Evolutionary conservation across 92 coral and sea anemone species (phyloP), one percentile per base, ranked within the genome.

Genomic region (Epizoanthus rinbou): DNA sequence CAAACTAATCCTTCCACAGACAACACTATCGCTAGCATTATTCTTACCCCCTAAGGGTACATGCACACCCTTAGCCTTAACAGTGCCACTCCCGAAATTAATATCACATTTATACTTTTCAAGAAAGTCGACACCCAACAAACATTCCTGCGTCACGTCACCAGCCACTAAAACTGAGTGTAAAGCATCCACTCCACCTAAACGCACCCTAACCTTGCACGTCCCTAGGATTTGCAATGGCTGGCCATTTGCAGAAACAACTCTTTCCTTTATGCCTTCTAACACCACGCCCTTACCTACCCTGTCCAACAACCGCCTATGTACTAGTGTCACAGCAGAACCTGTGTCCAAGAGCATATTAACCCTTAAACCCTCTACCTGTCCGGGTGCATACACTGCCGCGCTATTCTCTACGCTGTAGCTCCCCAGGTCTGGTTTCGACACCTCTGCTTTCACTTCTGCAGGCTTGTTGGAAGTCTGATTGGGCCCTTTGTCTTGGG

Each of bases 221-320:
- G 67, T 81, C 6, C 92, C 87, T 75, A 43, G 45, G 13, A 80
- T 82, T 17, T 68, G 67, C 45, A 89, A 39, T 0, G 76, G 78
- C 69, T 81, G 84, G 35, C 90, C 84, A 76, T 86, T 82, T 11
- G 87, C 92, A 1, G 87, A 74, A 22, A 86, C 86, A 8, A 89
- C 81, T 6, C 16, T 69, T 41, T 70, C 89, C 50, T 57, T 31
- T n/a, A 75, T 41, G 19, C 70, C 59, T 57, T 62, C 25, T 45
- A 86, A 43, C 43, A 64, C 57, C 13, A 71, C 6, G 19, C n/a
- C 19, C 18, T 19, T 47, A 16, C 23, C 21, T 8, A 84, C 23
- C 56, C 37, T 74, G 3, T 66, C 75, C 21, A 70, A 41, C 33
- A 82, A 25, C 39, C 68, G 76, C 68, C 43, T 74, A 54, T 87